Evolutionary conservation across 1,140 invertebrate genomes (phyloP).

Genomic region (Sweltsa coloradensis): DNA sequence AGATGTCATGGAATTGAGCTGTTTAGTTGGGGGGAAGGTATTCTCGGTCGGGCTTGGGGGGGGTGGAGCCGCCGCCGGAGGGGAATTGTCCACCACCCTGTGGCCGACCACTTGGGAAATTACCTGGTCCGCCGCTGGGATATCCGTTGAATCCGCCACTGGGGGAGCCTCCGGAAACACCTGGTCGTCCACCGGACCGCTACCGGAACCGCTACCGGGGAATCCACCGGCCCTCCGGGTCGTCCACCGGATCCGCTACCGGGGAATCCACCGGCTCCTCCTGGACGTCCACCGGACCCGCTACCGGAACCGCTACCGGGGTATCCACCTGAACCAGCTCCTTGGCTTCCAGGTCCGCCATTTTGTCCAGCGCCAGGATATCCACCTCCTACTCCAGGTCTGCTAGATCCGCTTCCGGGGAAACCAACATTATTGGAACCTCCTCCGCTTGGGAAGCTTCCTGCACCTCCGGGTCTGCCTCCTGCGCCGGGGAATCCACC

Average conservation of each 20-base stretch:
- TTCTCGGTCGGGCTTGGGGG: slow-evolving; percentile 6
- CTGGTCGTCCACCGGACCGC: not conserved
- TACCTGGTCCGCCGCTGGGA: not conserved
- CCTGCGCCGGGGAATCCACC: slow-evolving; percentile 14
- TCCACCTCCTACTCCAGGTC: slow-evolving; percentile 17
- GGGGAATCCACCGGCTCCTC: slow-evolving; percentile 8
- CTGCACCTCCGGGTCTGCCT: slow-evolving; percentile 18
- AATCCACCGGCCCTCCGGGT: slow-evolving; percentile 13
- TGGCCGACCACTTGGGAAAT: not conserved
- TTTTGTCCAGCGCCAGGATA: slow-evolving; percentile 21
- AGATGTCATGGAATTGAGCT: too few relatives aligned
- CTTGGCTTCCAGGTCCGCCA: slow-evolving; percentile 13
- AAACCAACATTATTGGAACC: too few relatives aligned
- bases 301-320: slow-evolving; percentile 10
- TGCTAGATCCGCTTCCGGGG: slow-evolving; percentile 14
- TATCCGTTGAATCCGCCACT: not conserved
- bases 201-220: not conserved
- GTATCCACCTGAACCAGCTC: slow-evolving; percentile 12
- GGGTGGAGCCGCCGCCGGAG: not conserved
- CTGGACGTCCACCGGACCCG: slow-evolving; percentile 10
- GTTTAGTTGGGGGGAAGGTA: slow-evolving; percentile 7
- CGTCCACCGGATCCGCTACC: slow-evolving; percentile 10
- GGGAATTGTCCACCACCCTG: not conserved
- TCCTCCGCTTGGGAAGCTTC: slow-evolving; percentile 13
- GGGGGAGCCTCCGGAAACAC: not conserved